Evolutionary conservation across 2,797 vertebrate species (phyloP).

Genomic region (Pempheris klunzingeri): DNA sequence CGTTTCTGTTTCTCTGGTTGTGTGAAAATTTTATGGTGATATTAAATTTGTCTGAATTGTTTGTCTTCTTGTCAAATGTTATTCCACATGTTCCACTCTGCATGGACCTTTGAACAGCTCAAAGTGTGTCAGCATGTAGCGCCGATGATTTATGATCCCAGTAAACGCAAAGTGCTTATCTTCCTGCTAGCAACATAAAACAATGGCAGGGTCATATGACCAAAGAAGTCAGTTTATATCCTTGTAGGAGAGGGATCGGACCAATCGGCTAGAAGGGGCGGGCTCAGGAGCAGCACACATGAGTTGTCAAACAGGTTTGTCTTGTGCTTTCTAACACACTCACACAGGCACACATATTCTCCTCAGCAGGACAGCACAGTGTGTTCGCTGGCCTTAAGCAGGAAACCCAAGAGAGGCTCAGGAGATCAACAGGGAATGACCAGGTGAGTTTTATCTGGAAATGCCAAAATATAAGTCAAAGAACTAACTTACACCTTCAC

Average conservation of each 20-base stretch:
- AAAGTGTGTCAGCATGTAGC: background rate
- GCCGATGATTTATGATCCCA: background rate
- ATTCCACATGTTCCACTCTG: background rate
- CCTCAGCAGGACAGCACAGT: background rate
- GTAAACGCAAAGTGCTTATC: constrained; percentile 22
- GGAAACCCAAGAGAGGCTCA: background rate
- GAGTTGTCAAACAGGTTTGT: constrained; percentile 83
- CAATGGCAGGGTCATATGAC: constrained; percentile 59
- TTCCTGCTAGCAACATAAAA: constrained; percentile 1
- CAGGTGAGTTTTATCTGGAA: constrained; percentile 60
- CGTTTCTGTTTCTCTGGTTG: constrained; percentile 51
- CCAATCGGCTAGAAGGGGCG: constrained; percentile 62
- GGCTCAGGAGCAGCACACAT: constrained; percentile 53
- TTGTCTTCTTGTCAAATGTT: constrained; percentile 12
- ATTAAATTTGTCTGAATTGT: constrained; percentile 64
- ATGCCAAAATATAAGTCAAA: background rate
- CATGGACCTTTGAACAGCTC: constrained; percentile 13
- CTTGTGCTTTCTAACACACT: constrained; percentile 49
- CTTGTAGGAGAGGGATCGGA: constrained; percentile 40
- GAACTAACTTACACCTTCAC: constrained; percentile 7
- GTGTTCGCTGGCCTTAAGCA: background rate
- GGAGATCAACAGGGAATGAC: background rate
- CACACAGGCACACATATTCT: constrained; percentile 18
- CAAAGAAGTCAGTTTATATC: constrained; percentile 26
- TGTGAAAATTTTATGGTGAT: constrained; percentile 17